Conservation (phyloP, 2,888 invertebrate species). For the Galerucella calmariensis region DNA sequence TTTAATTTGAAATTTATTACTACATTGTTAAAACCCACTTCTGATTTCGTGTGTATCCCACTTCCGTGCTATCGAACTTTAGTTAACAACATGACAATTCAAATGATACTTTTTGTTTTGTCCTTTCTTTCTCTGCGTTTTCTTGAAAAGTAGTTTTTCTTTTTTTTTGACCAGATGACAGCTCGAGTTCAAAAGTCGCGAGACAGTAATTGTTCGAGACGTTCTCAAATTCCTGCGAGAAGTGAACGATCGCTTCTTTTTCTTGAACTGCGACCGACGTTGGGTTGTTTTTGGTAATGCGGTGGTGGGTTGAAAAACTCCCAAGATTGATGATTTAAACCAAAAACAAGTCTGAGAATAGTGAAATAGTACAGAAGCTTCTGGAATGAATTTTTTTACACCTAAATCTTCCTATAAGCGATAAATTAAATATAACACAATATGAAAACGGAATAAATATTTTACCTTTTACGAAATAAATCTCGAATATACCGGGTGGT, state of each 20-base stretch:
- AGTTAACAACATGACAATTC: conserved; percentile 48
- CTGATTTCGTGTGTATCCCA: neutral
- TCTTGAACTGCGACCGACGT: conserved; percentile 19
- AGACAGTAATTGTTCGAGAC: conserved; percentile 53
- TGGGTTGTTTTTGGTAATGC: conserved; percentile 13
- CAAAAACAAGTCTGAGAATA: neutral
- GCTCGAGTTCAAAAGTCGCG: conserved; percentile 48
- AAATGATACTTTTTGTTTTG: conserved; percentile 54
- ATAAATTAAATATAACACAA: too few relatives aligned
- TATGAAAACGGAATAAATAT: too few relatives aligned
- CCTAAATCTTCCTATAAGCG: too few relatives aligned
- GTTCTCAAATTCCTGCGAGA: conserved; percentile 49
- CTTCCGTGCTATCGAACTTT: neutral
- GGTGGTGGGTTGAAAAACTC: conserved; percentile 33
- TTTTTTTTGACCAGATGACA: conserved; percentile 41
- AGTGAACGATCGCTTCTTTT: conserved; percentile 41
- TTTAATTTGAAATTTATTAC: neutral
- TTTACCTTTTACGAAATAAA: too few relatives aligned
- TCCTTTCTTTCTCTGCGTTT: conserved; percentile 44
- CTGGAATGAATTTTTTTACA: neutral
- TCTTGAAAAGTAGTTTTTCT: conserved; percentile 34
- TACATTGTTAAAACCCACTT: neutral
- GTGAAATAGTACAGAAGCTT: conserved; percentile 2
- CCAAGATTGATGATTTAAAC: conserved; percentile 40
- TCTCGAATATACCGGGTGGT: too few relatives aligned